phyloP scores from a whole-genome alignment of 2,888 invertebrate genomes.

The Pseudococcus viburni region DNA sequence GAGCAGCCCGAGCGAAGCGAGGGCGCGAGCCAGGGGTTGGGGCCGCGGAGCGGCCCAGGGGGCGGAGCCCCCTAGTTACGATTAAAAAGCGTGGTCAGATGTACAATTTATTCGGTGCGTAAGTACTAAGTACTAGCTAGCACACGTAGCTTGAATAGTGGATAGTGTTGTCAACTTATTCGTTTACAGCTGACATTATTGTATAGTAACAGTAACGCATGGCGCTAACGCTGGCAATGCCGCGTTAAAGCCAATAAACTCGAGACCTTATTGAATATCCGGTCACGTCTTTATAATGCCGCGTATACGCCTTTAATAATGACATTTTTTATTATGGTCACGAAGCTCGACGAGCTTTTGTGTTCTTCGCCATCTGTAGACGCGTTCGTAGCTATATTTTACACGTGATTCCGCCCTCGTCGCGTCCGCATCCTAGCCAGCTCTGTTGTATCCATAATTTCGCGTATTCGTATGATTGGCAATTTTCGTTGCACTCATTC shows the following conservation, averaged over 20 bases:
- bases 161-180: constrained; percentile 31
- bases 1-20: too few relatives aligned
- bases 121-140: background rate
- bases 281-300: constrained; percentile 22
- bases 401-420: background rate
- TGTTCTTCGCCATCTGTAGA: background rate
- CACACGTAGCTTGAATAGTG: too few relatives aligned
- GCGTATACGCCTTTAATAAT: constrained; percentile 49
- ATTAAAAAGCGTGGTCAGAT: too few relatives aligned
- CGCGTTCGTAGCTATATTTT: background rate
- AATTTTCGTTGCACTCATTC: too few relatives aligned
- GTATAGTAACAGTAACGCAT: background rate
- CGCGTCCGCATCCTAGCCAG: too few relatives aligned
- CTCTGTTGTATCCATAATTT: too few relatives aligned
- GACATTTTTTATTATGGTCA: constrained; percentile 54
- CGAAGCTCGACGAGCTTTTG: constrained; percentile 40
- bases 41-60: too few relatives aligned
- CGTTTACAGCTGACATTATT: constrained; percentile 13
- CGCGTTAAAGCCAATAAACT: constrained; percentile 26
- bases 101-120: background rate
- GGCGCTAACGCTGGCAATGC: background rate
- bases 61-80: too few relatives aligned
- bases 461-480: too few relatives aligned
- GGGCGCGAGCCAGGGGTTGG: too few relatives aligned
- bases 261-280: constrained; percentile 39